phyloP scores from a whole-genome alignment of 2,888 invertebrate genomes.

The Iphiclides podalirius region DNA sequence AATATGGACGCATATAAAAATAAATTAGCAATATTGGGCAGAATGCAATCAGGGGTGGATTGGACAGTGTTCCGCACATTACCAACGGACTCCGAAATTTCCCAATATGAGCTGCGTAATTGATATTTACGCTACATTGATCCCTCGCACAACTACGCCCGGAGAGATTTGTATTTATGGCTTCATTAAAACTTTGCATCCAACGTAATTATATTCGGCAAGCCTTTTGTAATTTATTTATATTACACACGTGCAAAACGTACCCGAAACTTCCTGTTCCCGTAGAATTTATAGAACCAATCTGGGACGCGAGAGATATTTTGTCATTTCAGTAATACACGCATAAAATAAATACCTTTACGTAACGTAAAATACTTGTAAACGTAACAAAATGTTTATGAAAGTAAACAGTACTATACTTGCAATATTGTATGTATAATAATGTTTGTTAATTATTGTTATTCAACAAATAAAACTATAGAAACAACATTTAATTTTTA shows the following conservation, averaged over 20 bases:
- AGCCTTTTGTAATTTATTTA: conserved; percentile 2
- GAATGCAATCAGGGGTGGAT: conserved; percentile 51
- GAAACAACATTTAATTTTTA: too few relatives aligned
- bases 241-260: not conserved
- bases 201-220: conserved; percentile 8
- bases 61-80: conserved; percentile 48
- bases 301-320: not conserved
- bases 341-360: too few relatives aligned
- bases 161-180: conserved; percentile 49
- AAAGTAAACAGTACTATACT: too few relatives aligned
- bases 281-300: not conserved
- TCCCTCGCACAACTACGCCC: conserved; percentile 44
- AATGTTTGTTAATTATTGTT: too few relatives aligned
- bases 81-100: conserved; percentile 57
- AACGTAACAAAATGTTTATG: too few relatives aligned
- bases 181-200: conserved; percentile 44
- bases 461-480: too few relatives aligned
- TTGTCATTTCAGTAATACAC: not conserved
- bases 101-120: conserved; percentile 61
- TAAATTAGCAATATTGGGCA: conserved; percentile 68
- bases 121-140: conserved; percentile 73
- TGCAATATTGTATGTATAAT: too few relatives aligned
- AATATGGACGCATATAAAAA: conserved; percentile 60
- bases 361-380: too few relatives aligned
- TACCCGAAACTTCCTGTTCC: not conserved